Evolutionary conservation across 2,797 vertebrate genomes (phyloP).

Genomic region (Crocodylus rhombifer): DNA sequence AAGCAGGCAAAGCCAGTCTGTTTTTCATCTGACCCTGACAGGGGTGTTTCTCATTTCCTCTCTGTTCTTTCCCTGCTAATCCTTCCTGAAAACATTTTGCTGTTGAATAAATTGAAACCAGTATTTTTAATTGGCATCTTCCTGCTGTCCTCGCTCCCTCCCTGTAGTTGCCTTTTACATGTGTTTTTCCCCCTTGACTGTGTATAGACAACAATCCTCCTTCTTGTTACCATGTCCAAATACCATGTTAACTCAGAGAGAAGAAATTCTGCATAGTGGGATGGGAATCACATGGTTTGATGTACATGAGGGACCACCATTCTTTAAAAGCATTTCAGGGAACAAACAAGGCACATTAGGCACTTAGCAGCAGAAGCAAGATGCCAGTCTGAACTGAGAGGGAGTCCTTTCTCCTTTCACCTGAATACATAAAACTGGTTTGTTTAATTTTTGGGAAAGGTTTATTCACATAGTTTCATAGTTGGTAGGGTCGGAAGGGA

Average conservation of each 20-base stretch:
- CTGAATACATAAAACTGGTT: background rate
- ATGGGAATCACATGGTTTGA: background rate
- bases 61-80: conserved; percentile 42
- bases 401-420: background rate
- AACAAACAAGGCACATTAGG: background rate
- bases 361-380: background rate
- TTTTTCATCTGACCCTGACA: conserved; percentile 68
- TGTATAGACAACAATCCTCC: accelerated
- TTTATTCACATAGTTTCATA: background rate
- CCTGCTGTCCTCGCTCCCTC: background rate
- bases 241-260: accelerated
- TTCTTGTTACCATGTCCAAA: background rate
- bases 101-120: conserved; percentile 52
- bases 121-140: conserved; percentile 53
- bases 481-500: too few species aligned
- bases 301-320: background rate
- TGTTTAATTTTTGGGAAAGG: background rate
- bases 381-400: background rate
- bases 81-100: conserved; percentile 58
- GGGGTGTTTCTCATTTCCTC: conserved; percentile 72
- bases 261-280: background rate
- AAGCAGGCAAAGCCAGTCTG: conserved; percentile 53
- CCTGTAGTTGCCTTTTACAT: background rate
- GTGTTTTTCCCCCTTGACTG: background rate
- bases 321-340: background rate